Conservation (phyloP, 1,140 invertebrate species). For the Paraescarpia echinospica region DNA sequence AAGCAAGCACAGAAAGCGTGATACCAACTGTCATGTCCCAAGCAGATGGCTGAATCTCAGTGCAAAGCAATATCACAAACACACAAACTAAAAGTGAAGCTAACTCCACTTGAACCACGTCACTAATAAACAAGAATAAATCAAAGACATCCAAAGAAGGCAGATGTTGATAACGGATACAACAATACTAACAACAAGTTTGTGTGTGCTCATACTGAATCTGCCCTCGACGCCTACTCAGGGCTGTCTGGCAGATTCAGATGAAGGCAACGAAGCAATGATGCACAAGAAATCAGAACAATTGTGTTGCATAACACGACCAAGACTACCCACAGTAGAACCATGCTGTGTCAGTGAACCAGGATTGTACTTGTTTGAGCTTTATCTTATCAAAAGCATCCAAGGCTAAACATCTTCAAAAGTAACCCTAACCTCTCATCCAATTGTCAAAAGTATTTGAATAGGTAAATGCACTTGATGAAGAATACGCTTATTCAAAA, state of each 20-base stretch:
- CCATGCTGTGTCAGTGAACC: neutral
- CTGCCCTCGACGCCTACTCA: neutral
- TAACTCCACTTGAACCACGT: neutral
- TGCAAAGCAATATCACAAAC: neutral
- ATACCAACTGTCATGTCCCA: neutral
- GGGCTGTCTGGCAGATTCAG: neutral
- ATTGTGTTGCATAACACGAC: neutral
- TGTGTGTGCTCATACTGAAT: neutral
- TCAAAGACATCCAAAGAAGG: neutral
- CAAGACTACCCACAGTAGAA: neutral
- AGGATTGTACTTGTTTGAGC: neutral
- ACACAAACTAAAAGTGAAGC: neutral
- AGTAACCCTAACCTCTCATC: too few relatives aligned
- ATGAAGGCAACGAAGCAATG: neutral
- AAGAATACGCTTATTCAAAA: too few relatives aligned
- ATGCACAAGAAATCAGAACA: neutral
- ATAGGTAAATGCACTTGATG: too few relatives aligned
- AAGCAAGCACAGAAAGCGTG: slow-evolving; percentile 3
- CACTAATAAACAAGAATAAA: neutral
- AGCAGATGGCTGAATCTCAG: neutral
- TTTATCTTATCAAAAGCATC: too few relatives aligned
- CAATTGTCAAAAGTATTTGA: too few relatives aligned
- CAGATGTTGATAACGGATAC: neutral
- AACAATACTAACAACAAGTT: neutral
- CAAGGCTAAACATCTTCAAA: too few relatives aligned